Conservation (phyloP, 2,797 vertebrate species). For the Gallirallus australis region DNA sequence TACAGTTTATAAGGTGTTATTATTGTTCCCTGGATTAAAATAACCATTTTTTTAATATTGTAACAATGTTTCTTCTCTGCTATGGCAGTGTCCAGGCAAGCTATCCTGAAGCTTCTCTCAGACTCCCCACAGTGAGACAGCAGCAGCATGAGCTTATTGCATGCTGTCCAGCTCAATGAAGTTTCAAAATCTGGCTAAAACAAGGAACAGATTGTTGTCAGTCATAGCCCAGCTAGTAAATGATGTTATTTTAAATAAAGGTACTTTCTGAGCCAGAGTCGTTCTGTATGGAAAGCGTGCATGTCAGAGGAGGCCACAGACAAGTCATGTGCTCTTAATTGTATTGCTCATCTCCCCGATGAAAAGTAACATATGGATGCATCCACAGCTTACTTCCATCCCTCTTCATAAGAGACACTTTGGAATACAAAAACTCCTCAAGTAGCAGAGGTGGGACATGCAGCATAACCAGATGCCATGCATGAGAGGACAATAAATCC, state of each 20-base stretch:
- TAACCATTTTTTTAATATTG: not conserved
- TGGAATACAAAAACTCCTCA: not conserved
- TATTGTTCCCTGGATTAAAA: not conserved
- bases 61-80: not conserved
- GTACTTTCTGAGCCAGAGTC: not conserved
- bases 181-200: not conserved
- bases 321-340: not conserved
- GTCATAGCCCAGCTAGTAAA: not conserved
- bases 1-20: not conserved
- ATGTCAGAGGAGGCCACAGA: not conserved
- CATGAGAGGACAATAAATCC: not conserved
- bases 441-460: not conserved
- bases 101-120: not conserved
- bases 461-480: not conserved
- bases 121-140: not conserved
- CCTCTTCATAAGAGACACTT: not conserved
- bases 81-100: not conserved
- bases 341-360: not conserved
- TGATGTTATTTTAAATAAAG: not conserved
- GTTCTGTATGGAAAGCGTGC: not conserved
- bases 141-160: not conserved
- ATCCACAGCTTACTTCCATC: not conserved
- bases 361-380: not conserved
- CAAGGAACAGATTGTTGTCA: not conserved
- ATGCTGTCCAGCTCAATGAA: not conserved